A percentile compares a stretch with the other conserved stretches of the same genome.
phyloP scores from a whole-genome alignment of 2,113 vertebrate species.

The Phylloscopus trochiloides region DNA sequence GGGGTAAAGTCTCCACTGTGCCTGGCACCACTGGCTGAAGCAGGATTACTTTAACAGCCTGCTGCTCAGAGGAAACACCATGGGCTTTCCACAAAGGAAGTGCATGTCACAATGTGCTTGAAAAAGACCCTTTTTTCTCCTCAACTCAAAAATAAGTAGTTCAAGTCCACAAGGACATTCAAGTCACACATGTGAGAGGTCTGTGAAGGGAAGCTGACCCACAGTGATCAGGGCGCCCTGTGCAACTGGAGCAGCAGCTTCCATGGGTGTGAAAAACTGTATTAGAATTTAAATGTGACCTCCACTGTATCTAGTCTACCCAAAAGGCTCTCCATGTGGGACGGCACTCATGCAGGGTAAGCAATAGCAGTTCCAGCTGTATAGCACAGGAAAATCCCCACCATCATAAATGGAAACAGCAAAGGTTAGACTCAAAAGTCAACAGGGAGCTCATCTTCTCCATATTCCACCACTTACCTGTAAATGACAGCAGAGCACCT shows the following conservation, averaged over 20 bases:
- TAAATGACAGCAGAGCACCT: neutral
- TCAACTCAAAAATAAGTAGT: neutral
- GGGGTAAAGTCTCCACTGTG: slow-evolving; percentile 37
- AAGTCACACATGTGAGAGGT: neutral
- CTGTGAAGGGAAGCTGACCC: neutral
- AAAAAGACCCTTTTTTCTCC: neutral
- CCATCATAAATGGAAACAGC: neutral
- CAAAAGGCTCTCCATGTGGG: neutral
- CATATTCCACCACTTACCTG: neutral
- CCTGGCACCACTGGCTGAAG: slow-evolving; percentile 15
- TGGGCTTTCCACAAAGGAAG: neutral
- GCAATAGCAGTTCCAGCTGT: neutral
- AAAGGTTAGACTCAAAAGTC: neutral
- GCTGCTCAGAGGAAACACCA: neutral
- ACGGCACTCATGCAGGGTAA: neutral
- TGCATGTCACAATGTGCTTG: neutral
- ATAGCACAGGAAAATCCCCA: neutral
- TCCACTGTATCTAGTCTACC: neutral
- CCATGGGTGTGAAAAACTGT: fast-evolving
- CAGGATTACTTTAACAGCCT: neutral
- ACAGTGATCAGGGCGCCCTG: neutral
- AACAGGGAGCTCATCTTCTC: neutral
- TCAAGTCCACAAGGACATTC: neutral
- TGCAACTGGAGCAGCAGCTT: neutral
- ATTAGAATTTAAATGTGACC: neutral